Evolutionary conservation across 2,113 vertebrate genomes (phyloP).

Genomic region (Myanophis thanlyinensis): DNA sequence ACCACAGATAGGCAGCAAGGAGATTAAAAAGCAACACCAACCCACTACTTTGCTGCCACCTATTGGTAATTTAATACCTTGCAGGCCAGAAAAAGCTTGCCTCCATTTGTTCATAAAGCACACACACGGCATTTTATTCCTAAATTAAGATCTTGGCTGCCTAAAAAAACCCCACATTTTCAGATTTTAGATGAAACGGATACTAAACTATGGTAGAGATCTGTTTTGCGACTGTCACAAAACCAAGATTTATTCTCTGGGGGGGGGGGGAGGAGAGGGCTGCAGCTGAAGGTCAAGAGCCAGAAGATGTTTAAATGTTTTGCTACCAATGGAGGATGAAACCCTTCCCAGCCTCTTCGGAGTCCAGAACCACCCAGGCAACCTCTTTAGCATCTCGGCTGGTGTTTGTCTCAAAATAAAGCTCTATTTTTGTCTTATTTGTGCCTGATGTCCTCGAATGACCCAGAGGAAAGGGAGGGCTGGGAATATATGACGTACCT

Average conservation of each 20-base stretch:
- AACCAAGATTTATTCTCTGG: neutral
- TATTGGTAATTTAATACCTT: neutral
- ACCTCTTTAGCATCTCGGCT: neutral
- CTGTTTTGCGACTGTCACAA: neutral
- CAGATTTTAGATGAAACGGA: neutral
- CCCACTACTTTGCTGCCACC: neutral
- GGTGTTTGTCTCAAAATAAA: constrained; percentile 55
- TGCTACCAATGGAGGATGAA: neutral
- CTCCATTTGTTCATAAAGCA: neutral
- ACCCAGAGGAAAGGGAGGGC: neutral
- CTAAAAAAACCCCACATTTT: neutral
- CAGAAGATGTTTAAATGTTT: neutral
- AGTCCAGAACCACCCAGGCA: neutral
- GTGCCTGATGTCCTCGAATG: neutral
- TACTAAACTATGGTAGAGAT: neutral
- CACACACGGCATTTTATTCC: neutral
- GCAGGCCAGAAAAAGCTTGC: neutral
- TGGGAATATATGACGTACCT: neutral
- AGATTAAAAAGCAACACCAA: neutral
- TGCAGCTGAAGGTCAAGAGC: neutral
- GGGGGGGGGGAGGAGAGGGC: neutral
- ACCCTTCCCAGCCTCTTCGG: rapidly evolving
- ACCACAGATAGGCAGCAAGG: neutral
- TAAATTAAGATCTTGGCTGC: neutral
- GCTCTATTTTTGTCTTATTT: constrained; percentile 62